A percentile compares a stretch with the other conserved stretches of the same genome.
Evolutionary conservation across 1,140 invertebrate species (phyloP).

Genomic region (Phymastichus coffea): DNA sequence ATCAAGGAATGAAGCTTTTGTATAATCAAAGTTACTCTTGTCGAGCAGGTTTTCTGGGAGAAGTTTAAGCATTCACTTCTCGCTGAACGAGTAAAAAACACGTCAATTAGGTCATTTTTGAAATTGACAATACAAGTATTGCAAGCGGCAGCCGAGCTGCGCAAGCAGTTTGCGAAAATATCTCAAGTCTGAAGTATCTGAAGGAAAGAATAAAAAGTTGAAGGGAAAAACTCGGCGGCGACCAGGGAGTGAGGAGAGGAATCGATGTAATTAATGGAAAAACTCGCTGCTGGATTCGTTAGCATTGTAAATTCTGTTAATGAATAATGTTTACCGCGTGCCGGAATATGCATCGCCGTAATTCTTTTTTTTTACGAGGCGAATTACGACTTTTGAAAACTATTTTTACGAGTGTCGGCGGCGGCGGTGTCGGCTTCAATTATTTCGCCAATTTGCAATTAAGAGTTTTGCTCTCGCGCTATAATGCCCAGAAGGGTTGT

Average conservation of each 20-base stretch:
- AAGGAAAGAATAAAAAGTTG: not conserved
- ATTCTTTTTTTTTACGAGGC: slow-evolving; percentile 45
- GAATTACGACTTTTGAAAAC: slow-evolving; percentile 53
- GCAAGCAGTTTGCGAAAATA: too few species aligned
- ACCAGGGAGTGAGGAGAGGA: not conserved
- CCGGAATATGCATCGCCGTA: slow-evolving; percentile 34
- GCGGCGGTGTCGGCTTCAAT: slow-evolving; percentile 48
- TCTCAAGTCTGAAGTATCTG: too few species aligned
- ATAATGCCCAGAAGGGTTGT: slow-evolving; percentile 29
- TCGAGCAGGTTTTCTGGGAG: too few species aligned
- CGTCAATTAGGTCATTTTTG: too few species aligned
- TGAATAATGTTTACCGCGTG: slow-evolving; percentile 30
- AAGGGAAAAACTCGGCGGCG: not conserved
- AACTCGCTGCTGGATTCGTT: slow-evolving; percentile 23
- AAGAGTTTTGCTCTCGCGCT: slow-evolving; percentile 37
- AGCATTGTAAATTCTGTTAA: slow-evolving; percentile 30
- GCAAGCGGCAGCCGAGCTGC: too few species aligned
- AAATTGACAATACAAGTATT: too few species aligned
- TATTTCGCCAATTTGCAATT: slow-evolving; percentile 56
- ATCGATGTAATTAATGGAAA: slow-evolving; percentile 32
- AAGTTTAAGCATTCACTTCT: too few species aligned
- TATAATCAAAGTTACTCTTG: too few species aligned
- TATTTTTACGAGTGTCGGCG: slow-evolving; percentile 50
- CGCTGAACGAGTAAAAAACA: too few species aligned
- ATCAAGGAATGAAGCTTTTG: too few species aligned